Base-by-base conservation (phyloP, 2,113 vertebrate species). In the Eurystomus gularis region DNA sequence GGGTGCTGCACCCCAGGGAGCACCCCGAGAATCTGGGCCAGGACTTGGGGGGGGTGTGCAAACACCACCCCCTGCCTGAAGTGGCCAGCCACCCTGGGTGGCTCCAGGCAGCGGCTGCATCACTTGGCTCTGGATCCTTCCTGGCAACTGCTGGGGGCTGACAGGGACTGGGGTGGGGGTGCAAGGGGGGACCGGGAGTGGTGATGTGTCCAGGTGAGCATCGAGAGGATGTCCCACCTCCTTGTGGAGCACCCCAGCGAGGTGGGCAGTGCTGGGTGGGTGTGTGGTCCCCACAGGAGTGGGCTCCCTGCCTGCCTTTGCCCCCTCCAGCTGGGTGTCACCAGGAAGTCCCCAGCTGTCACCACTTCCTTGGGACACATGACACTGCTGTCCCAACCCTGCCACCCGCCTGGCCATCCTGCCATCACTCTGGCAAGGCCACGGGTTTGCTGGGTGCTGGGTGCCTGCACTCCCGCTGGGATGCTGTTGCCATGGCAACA, bases 131-230 rank as follows among this genome's bases (percentile, higher is more conserved):
- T 48, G 17, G n/a, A 16, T 48, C 29, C 46, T 55, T 70, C 46
- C 69, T 1, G 8, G 39, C n/a, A 40, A 3, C 6, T 0, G 3
- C 49, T 4, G 0, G 19, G 54, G 15, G 31, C 28, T 19, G 77
- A 37, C 54, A 28, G 29, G 12, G 58, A 4, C 4, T 2, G 1
- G 10, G 26, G 16, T 29, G 13, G 46, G 24, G 25, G 23, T 8
- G 1, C 5, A 2, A 25, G 33, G 11, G 17, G 29, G 60, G 17
- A 33, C 33, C 2, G 1, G 62, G n/a, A n/a, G 52, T 1, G 3
- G 7, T 40, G 39, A 8, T 2, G 7, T 37, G 35, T 5, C 42
- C 17, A 7, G 35, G 58, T 77, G 21, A 46, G 20, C 12, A 1
- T n/a, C 1, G 2, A 29, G 7, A 15, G 4, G 18, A 7, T 11